Conservation (phyloP, 2,113 vertebrate genomes). For the Gopherus evgoodei region DNA sequence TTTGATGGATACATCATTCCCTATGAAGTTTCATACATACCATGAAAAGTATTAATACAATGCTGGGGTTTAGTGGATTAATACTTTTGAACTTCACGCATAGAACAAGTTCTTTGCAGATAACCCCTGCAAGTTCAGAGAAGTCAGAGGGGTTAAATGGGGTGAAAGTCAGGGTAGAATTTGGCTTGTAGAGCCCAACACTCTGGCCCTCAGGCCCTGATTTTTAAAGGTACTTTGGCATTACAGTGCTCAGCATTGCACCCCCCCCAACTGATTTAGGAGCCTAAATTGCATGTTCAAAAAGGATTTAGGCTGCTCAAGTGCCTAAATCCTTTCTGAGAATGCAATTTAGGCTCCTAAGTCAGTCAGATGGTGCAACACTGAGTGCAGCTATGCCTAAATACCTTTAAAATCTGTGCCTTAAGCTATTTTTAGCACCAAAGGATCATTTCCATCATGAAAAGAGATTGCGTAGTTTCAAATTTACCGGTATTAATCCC, state of each 20-base stretch:
- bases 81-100: neutral
- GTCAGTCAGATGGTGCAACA: neutral
- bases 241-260: neutral
- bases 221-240: neutral
- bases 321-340: neutral
- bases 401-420: neutral
- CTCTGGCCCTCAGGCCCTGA: neutral
- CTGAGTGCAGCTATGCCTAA: neutral
- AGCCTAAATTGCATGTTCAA: too few relatives aligned
- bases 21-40: neutral
- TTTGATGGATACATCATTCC: neutral
- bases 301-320: neutral
- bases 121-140: neutral
- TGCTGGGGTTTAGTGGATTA: neutral
- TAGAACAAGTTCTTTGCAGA: neutral
- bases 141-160: neutral
- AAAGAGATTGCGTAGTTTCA: neutral
- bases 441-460: neutral
- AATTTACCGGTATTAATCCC: neutral
- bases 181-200: neutral
- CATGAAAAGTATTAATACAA: neutral
- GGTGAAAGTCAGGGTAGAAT: neutral
- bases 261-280: neutral
- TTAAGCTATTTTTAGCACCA: neutral
- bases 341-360: neutral